phyloP scores from a whole-genome alignment of 2,113 vertebrate genomes.

The Bucco capensis region DNA sequence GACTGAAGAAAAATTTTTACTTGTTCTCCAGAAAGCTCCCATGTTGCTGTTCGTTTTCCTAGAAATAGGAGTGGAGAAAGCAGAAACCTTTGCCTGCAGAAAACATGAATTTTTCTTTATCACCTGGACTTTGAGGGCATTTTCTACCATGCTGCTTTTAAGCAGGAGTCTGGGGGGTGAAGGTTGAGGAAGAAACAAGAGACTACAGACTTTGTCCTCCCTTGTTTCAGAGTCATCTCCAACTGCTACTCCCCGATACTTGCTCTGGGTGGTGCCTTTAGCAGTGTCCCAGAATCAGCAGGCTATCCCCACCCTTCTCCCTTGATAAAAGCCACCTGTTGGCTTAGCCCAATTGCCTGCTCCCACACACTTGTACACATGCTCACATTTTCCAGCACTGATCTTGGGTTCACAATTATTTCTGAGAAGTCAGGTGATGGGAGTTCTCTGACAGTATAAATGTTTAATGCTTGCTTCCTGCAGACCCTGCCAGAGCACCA shows the following conservation, averaged over 20 bases:
- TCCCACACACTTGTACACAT: fast-evolving
- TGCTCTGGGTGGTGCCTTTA: constrained; percentile 36
- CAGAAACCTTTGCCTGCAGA: neutral
- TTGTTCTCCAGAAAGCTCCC: neutral
- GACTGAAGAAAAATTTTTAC: neutral
- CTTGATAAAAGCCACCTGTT: neutral
- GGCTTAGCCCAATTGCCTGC: neutral
- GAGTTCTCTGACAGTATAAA: neutral
- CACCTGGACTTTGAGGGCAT: neutral
- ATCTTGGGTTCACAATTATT: neutral
- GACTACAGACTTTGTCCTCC: neutral
- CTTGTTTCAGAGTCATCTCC: neutral
- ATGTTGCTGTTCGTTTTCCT: neutral
- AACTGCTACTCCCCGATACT: constrained; percentile 22
- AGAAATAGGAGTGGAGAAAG: neutral
- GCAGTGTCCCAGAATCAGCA: neutral
- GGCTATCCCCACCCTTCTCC: constrained; percentile 8
- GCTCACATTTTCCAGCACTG: neutral
- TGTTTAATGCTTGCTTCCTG: neutral
- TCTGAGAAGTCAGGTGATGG: neutral
- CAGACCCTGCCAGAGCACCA: neutral
- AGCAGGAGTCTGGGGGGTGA: neutral
- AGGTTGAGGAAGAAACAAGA: neutral
- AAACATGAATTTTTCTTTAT: neutral
- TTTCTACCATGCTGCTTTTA: neutral